Base-by-base conservation (phyloP, 2,888 invertebrate species). In the Pristionchus arcanus region DNA sequence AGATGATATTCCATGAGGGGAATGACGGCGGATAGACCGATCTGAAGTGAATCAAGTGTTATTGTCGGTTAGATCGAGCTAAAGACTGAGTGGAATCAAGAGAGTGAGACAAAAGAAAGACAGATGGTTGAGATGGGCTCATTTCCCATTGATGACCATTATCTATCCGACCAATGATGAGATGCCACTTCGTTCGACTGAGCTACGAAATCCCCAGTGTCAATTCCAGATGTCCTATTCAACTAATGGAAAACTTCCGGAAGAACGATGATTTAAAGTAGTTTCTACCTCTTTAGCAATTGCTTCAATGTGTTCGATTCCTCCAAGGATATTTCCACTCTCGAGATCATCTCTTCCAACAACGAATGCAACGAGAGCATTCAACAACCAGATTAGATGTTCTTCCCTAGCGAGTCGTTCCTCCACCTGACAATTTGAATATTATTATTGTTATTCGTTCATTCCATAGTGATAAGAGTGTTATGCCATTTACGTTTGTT, bases 311-410 rank as follows among this genome's bases (percentile, higher is more conserved):
- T 88, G 77, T 5, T 59, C 55, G 28, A 34, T 77, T 34, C 77
- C 88, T 34, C 77, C 88, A 25, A 9, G 34, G 0, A 77, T 21
- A 34, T 13, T 9, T 74, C 77, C 77, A 77, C 19, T 88, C 55
- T 88, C 88, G 55, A 37, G 16, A 37, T 92, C 68, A 90, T 87
- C 55, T 71, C 59, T n/a, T n/a, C 66, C 77, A 21, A 90, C 91
- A 37, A 95, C 90, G 83, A 92, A 95, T 9, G 94, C 92, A 71
- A 93, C 94, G 25, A 95, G 84, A 5, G 93, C 92, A 86, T 93
- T 93, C 49, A 95, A 84, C 25, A 95, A 90, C 95, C 95, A 95
- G 71, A 95, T 94, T 16, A 95, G 91, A 90, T 95, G 94, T 85
- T 94, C 95, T 90, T 95, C 95, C 21, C 94, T 91, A 7, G 93